Evolutionary conservation across 2,888 invertebrate genomes (phyloP).

Genomic region (Patella caerulea): DNA sequence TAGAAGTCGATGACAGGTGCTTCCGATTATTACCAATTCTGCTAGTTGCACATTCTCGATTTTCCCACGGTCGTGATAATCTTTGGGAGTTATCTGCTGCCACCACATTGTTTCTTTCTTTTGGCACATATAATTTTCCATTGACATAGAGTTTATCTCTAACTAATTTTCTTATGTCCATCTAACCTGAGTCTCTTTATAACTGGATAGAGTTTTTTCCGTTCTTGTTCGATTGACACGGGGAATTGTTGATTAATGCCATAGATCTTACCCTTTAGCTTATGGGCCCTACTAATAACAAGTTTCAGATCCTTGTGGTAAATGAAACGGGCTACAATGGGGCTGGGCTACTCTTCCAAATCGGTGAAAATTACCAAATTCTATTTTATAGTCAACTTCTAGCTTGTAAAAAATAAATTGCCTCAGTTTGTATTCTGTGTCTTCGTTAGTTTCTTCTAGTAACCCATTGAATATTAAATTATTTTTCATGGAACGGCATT

Average conservation of each 20-base stretch:
- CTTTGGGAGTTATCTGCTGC: too few relatives aligned
- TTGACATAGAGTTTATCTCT: constrained; percentile 2
- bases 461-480: constrained; percentile 2
- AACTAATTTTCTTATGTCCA: background rate
- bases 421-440: background rate
- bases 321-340: background rate
- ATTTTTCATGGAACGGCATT: constrained; percentile 4
- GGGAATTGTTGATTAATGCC: constrained; percentile 20
- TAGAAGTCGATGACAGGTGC: too few relatives aligned
- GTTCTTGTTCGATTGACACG: background rate
- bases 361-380: background rate
- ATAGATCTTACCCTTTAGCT: background rate
- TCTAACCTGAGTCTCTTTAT: background rate
- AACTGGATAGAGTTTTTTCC: constrained; percentile 14
- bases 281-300: constrained; percentile 1
- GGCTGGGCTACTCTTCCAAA: background rate
- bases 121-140: constrained; percentile 5
- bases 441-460: background rate
- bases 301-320: background rate
- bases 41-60: too few relatives aligned
- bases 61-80: too few relatives aligned
- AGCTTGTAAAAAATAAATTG: background rate
- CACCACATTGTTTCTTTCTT: background rate
- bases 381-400: constrained; percentile 5
- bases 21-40: too few relatives aligned